These are phyloP conservation scores for Climacteris rufus DNA, from an alignment of 2,113 vertebrate species.

Conservation along the genomic window DNA sequence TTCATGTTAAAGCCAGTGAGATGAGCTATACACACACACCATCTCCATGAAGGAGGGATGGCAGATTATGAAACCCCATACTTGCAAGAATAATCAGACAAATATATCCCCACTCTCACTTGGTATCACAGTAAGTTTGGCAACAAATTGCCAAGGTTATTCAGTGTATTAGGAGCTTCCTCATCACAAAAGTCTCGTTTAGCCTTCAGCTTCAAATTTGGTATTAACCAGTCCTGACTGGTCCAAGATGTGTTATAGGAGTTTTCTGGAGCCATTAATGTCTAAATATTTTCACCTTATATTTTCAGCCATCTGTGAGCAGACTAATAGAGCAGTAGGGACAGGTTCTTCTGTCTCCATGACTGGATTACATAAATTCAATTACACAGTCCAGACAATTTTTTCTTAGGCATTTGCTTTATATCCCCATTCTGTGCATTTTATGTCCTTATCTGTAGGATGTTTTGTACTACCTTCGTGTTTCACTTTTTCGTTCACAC, in stretches of 20 bases:
- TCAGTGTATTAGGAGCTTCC: neutral
- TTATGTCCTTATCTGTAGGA: neutral
- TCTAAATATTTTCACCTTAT: neutral
- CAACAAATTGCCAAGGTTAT: neutral
- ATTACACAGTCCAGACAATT: neutral
- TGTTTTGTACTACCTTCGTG: accelerated
- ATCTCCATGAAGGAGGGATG: neutral
- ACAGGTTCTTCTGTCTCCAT: neutral
- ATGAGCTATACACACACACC: neutral
- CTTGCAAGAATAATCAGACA: neutral
- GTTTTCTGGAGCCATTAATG: neutral
- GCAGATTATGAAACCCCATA: neutral
- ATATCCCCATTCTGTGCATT: neutral
- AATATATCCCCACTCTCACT: neutral
- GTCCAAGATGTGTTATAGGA: neutral
- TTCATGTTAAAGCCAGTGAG: neutral
- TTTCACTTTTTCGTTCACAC: neutral
- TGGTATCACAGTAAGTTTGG: neutral
- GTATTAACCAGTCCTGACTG: neutral
- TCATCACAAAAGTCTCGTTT: neutral
- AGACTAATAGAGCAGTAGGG: neutral
- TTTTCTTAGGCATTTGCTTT: neutral
- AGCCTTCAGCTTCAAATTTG: neutral
- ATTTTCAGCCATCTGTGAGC: neutral
- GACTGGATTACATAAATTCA: neutral